Conservation (phyloP, 1,140 invertebrate species). For the Neocloeon triangulifer region DNA sequence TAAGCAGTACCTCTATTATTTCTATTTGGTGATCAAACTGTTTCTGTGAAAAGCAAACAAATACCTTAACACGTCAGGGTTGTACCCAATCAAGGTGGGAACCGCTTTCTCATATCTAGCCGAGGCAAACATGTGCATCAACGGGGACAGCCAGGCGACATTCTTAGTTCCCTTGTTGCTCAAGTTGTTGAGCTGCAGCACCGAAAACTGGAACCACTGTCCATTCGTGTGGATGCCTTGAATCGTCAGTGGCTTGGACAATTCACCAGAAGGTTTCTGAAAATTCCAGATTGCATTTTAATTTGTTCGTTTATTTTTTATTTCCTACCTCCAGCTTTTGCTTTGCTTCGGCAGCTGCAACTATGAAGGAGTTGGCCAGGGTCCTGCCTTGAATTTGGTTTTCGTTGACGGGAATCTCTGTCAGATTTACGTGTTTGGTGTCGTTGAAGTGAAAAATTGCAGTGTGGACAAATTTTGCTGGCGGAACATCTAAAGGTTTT, state of each 20-base stretch:
- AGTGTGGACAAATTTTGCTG: conserved; percentile 47
- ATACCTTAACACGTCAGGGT: conserved; percentile 49
- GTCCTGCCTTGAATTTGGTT: conserved; percentile 38
- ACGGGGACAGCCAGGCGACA: conserved; percentile 46
- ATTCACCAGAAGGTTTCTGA: conserved; percentile 32
- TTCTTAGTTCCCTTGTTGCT: conserved; percentile 39
- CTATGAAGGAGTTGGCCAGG: conserved; percentile 44
- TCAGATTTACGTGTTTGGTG: conserved; percentile 35
- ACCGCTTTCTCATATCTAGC: conserved; percentile 34
- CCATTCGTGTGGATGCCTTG: conserved; percentile 61
- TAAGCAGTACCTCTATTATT: not conserved
- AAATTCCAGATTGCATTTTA: conserved; percentile 11
- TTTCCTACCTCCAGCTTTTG: conserved; percentile 38
- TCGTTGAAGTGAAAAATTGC: conserved; percentile 41
- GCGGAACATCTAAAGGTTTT: too few species aligned
- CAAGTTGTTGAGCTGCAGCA: conserved; percentile 69
- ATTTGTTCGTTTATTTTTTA: too few species aligned
- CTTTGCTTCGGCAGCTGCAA: conserved; percentile 42
- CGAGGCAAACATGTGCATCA: conserved; percentile 37
- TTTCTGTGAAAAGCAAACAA: conserved; percentile 56
- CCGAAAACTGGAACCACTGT: conserved; percentile 47
- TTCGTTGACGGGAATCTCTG: conserved; percentile 30
- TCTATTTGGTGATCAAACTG: conserved; percentile 13
- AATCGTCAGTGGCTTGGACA: conserved; percentile 53
- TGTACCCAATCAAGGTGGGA: conserved; percentile 45